phyloP scores from a whole-genome alignment of 2,113 vertebrate species.

The Capreolus pygargus region DNA sequence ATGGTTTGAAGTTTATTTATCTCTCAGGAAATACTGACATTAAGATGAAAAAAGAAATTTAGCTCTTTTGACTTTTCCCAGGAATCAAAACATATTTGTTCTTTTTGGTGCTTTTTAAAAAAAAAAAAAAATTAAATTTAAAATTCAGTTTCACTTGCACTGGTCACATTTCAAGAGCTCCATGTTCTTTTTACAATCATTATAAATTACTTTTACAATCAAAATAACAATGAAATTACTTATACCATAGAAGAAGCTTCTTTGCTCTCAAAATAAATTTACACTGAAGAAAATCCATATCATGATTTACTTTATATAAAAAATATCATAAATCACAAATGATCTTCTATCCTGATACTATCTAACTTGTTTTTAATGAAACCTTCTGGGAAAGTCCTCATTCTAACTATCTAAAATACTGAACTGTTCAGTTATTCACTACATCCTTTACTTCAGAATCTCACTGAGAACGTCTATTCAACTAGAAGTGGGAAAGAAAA shows the following conservation, averaged over 20 bases:
- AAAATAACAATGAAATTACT: conserved; percentile 3
- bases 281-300: neutral
- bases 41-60: neutral
- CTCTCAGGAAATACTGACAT: neutral
- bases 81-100: neutral
- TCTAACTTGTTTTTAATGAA: neutral
- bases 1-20: neutral
- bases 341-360: neutral
- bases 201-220: neutral
- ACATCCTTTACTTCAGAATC: neutral
- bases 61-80: neutral
- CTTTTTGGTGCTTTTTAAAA: neutral
- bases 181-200: neutral
- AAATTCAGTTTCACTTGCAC: neutral
- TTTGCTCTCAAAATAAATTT: conserved; percentile 11
- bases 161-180: neutral
- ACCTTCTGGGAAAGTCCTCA: neutral
- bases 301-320: neutral
- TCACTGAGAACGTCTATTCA: neutral
- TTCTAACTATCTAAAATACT: neutral
- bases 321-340: neutral
- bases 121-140: neutral
- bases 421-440: neutral
- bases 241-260: neutral
- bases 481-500: neutral